Base-by-base conservation (phyloP, 53 echinoderm and acorn worm species). In the Zoroaster sp. region DNA sequence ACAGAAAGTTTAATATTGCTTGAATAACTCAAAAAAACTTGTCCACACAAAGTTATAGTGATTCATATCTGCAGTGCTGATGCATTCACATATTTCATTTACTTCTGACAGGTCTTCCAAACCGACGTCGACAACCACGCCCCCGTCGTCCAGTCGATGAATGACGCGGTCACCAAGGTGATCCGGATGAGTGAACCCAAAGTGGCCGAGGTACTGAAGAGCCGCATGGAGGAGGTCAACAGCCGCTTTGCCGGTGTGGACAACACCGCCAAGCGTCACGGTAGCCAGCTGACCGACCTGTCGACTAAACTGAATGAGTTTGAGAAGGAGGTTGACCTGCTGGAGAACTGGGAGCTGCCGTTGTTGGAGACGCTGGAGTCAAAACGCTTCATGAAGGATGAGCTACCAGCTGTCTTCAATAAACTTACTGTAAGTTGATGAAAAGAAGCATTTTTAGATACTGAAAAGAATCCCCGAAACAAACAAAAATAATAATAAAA, bases 341-440 rank as follows among this genome's bases (percentile, higher is more conserved):
- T 99, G 32, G 99, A 99, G 66, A 93, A 96, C 69, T 99, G 99
- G 99, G 94, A 95, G 77, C 91, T 99, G 21, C 99, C 99, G 0
- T 45, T 94, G 44, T 77, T 99, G 65, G 91, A 78, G 37, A 77
- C 87, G 30, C 72, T 99, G 73, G 99, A 99, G 89, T 96, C 90
- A n/a, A 74, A 74, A 2, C 73, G 59, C 72, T 94, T 93, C 89
- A 95, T 95, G 94, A 91, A 85, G 76, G 93, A 91, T 35, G 94
- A 96, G 31, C 89, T 96, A 18, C 87, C 91, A 18, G 92, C 90
- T 17, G 87, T 94, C 40, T 82, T 88, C 32, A 88, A 75, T 66
- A 95, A 94, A 69, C 93, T 97, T 41, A 95, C 87, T 92, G 97
- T 97, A 53, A 81, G 92, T 66, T 23, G 31, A 67, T 23, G 18